Evolutionary conservation across 1,140 invertebrate species (phyloP).

Genomic region (Tribolium castaneum): DNA sequence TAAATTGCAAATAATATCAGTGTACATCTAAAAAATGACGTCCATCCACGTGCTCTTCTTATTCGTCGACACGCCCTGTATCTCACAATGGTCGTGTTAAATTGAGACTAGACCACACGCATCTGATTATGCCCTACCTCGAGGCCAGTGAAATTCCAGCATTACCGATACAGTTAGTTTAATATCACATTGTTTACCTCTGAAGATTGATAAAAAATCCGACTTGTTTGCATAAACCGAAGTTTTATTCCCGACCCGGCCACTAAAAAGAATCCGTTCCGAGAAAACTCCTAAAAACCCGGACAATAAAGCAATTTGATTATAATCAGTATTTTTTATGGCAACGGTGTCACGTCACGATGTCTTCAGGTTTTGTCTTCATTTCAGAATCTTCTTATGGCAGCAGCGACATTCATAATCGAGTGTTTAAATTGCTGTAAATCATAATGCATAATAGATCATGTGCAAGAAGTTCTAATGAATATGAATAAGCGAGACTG

Average conservation of each 20-base stretch:
- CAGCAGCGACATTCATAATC: too few species aligned
- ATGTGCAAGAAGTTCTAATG: not conserved
- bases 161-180: constrained; percentile 44
- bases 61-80: constrained; percentile 42
- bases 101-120: constrained; percentile 49
- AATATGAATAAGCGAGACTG: not conserved
- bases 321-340: constrained; percentile 25
- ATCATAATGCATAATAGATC: constrained; percentile 4
- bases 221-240: not conserved
- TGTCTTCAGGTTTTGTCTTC: constrained; percentile 15
- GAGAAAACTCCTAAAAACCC: constrained; percentile 1
- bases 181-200: constrained; percentile 39
- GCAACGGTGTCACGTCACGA: constrained; percentile 14
- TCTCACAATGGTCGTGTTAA: constrained; percentile 46
- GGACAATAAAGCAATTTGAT: constrained; percentile 26
- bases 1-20: constrained; percentile 29
- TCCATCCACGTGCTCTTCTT: constrained; percentile 28
- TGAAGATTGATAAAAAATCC: not conserved
- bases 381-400: not conserved
- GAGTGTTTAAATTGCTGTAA: constrained; percentile 4
- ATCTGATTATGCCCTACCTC: constrained; percentile 44
- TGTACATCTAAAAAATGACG: not conserved
- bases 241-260: not conserved
- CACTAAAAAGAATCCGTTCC: constrained; percentile 1
- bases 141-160: constrained; percentile 41